phyloP scores from a whole-genome alignment of 2,888 invertebrate genomes.

The Ommatoiulus sabulosus region DNA sequence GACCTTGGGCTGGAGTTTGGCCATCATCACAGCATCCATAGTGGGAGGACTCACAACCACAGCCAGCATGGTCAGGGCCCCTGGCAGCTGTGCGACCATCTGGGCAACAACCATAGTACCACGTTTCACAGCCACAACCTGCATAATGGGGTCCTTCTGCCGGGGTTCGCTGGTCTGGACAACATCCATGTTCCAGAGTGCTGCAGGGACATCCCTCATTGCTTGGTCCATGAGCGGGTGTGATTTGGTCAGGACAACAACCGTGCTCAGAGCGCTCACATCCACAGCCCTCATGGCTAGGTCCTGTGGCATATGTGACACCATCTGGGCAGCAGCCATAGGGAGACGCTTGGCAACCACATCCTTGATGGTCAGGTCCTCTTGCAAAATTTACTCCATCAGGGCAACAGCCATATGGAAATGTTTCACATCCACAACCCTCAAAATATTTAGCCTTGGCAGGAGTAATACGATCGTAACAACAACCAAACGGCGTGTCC shows the following conservation, averaged over 20 bases:
- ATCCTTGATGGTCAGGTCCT: conserved; percentile 79
- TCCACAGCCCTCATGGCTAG: conserved; percentile 70
- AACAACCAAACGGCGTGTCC: conserved; percentile 82
- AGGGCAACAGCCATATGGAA: conserved; percentile 86
- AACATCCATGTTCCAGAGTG: conserved; percentile 71
- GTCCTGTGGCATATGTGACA: conserved; percentile 74
- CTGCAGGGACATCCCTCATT: conserved; percentile 68
- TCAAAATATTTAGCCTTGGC: conserved; percentile 62
- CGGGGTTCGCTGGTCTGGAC: conserved; percentile 66
- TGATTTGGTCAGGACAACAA: conserved; percentile 66
- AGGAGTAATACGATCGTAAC: conserved; percentile 83
- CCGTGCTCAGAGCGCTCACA: conserved; percentile 70
- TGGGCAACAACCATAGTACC: conserved; percentile 75
- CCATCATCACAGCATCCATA: conserved; percentile 75
- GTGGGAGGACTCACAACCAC: conserved; percentile 59
- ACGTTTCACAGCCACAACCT: conserved; percentile 73
- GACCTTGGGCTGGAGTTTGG: conserved; percentile 74
- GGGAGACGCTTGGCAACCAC: conserved; percentile 69
- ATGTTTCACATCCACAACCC: conserved; percentile 81
- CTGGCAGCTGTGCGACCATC: conserved; percentile 63
- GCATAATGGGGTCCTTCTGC: conserved; percentile 75
- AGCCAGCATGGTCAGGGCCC: conserved; percentile 63
- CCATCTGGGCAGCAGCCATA: conserved; percentile 69
- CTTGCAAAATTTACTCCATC: conserved; percentile 84
- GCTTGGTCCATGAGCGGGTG: conserved; percentile 75